Evolutionary conservation across 1,140 invertebrate genomes (phyloP), one percentile per base, ranked within the genome.

Genomic region (Helicorthomorpha holstii): DNA sequence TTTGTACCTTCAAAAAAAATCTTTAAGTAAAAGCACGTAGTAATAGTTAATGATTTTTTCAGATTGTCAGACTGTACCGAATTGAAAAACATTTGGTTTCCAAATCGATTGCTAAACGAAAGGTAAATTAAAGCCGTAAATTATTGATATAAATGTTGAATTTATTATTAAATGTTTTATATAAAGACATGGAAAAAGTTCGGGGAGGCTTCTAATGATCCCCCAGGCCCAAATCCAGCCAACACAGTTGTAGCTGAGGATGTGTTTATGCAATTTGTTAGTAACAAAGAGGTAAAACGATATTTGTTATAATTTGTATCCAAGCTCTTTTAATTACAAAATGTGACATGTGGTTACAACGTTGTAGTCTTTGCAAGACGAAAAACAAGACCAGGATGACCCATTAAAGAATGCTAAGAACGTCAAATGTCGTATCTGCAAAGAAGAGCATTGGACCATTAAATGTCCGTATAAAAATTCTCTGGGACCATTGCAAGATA

Each of bases 221-320:
- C 89, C 57, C 86, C 89, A 3, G 94, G 94, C 1, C 93, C 93
- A 1, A 94, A 97, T 69, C 87, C 93, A 23, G 81, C 91, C 0
- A 98, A 92, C 0, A 99, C 95, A 2, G 83, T 93, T 62, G 82
- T 90, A 1, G 82, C 83, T 54, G 95, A 98, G 75, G 93, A 97
- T 71, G 85, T 98, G 3, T 85, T 80, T 57, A 93, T 99, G 86
- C 89, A 76, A 59, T 78, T 75, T 63, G 62, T 52, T 42, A 52
- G 3, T 38, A 67, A 63, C 52, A 69, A 66, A 57, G 71, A 72
- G 56, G 69, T 69, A 58, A 55, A 50, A 54, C 12, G 12, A 7
- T 3, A 51, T 10, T 48, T 48, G 3, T 7, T 45, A 16, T 16
- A 46, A 49, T 27, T 7, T 10, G 44, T 46, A 46, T 12, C 4